Base-by-base conservation (phyloP, 2,888 invertebrate genomes). In the Catocala nupta region DNA sequence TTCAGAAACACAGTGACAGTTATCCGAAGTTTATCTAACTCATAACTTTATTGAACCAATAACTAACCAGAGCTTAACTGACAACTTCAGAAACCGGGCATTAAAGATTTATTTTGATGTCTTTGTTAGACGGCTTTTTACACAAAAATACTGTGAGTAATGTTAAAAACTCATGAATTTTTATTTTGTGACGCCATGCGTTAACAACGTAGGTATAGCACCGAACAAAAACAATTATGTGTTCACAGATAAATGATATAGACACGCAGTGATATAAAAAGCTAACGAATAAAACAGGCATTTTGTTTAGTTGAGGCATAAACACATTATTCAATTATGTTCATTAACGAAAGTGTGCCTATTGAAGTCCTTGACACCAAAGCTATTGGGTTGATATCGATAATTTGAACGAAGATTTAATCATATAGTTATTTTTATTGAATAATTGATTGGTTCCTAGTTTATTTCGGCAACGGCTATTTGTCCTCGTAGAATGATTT, bases 111-210 rank as follows among this genome's bases (percentile, higher is more conserved):
- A 50, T 50, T 55, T 55, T 49, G 48, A 75, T 44, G 61, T 59
- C 75, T 75, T 75, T 68, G 68, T 75, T 73, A 44, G 44, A 16
- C 7, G 45, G 2, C 6, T 60, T 61, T 60, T 62, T 60, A 52
- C 13, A 59, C 55, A 68, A 62, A 25, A 55, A 39, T 43, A 5
- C 36, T 36, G 12, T 45, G 5, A 12, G 16, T 8, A 47, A 8
- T 43, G 16, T 11, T 52, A 56, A 56, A 56, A 62, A 11, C 12
- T 42, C 34, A 49, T 53, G 48, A 49, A 39, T 62, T 56, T 55
- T 42, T 44, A 61, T 61, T 54, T 44, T 12, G 13, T 43, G 56
- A 49, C 49, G 49, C 43, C 56, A 43, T 47, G 36, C 36, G 36
- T 39, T 39, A 42, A 47, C 13, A n/a, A n/a, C n/a, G n/a, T n/a